These are phyloP conservation scores for Lottia gigantea DNA, from an alignment of 2,888 invertebrate species.

Conservation along the genomic window DNA sequence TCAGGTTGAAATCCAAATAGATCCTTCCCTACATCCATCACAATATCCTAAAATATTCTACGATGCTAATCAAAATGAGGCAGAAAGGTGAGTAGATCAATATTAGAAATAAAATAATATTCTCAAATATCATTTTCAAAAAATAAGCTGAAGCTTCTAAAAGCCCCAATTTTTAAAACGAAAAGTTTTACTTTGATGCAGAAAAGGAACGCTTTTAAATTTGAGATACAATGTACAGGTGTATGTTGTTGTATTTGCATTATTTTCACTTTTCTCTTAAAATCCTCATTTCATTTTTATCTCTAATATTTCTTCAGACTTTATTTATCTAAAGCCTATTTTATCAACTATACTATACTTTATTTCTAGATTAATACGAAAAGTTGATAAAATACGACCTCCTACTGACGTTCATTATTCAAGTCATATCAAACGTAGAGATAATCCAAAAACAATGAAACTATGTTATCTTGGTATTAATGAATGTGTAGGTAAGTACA, in stretches of 20 bases:
- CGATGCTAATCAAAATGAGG: slow-evolving; percentile 46
- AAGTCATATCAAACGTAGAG: slow-evolving; percentile 37
- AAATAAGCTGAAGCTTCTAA: no score
- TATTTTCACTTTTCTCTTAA: neutral
- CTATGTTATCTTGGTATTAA: slow-evolving; percentile 62
- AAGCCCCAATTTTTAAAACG: no score
- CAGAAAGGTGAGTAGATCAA: slow-evolving; percentile 42
- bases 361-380: slow-evolving; percentile 28
- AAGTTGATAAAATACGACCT: slow-evolving; percentile 30
- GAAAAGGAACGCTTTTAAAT: no score
- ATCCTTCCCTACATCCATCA: slow-evolving; percentile 48
- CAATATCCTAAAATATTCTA: slow-evolving; percentile 59
- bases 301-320: neutral
- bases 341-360: neutral
- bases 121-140: no score
- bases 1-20: slow-evolving; percentile 62
- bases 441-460: slow-evolving; percentile 43
- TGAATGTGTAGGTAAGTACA: slow-evolving; percentile 58
- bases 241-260: neutral
- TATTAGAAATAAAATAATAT: no score
- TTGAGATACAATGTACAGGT: no score
- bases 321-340: neutral
- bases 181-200: no score
- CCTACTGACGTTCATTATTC: slow-evolving; percentile 29
- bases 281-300: neutral